These are phyloP conservation scores for Scomber scombrus DNA, from an alignment of 2,113 vertebrate genomes.

Conservation along the genomic window DNA sequence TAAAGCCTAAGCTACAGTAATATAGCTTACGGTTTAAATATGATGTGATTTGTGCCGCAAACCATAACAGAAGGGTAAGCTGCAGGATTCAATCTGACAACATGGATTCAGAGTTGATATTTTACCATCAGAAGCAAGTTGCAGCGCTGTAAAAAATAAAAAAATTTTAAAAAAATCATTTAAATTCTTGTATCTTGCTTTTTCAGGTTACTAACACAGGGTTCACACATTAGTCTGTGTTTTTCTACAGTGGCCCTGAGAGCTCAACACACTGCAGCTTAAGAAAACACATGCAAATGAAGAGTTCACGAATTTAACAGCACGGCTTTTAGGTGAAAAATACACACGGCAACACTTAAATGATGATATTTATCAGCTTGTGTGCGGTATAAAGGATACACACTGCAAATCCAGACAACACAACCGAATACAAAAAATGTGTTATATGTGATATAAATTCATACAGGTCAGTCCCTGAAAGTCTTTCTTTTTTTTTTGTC, in stretches of 20 bases:
- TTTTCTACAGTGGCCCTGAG: background rate
- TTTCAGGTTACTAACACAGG: slow-evolving; percentile 31
- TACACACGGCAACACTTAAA: no score
- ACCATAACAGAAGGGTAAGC: slow-evolving; percentile 58
- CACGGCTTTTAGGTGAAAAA: background rate
- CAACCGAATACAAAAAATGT: background rate
- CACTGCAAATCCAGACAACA: background rate
- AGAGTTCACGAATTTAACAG: background rate
- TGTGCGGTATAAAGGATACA: no score
- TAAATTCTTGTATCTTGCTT: slow-evolving; percentile 21
- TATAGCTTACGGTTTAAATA: slow-evolving; percentile 63
- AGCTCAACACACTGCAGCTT: background rate
- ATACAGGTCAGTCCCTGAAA: no score
- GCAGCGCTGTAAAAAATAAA: background rate
- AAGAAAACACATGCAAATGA: background rate
- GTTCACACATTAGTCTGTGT: background rate
- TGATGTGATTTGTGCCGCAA: slow-evolving; percentile 59
- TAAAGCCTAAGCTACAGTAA: slow-evolving; percentile 56
- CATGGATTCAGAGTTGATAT: slow-evolving; percentile 48
- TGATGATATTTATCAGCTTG: no score
- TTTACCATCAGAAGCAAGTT: slow-evolving; percentile 29
- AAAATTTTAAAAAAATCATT: no score
- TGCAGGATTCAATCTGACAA: slow-evolving; percentile 66
- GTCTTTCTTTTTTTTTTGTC: no score
- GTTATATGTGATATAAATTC: no score